phyloP scores from a whole-genome alignment of 2,888 invertebrate genomes.

The Zaprionus obscuricornis region DNA sequence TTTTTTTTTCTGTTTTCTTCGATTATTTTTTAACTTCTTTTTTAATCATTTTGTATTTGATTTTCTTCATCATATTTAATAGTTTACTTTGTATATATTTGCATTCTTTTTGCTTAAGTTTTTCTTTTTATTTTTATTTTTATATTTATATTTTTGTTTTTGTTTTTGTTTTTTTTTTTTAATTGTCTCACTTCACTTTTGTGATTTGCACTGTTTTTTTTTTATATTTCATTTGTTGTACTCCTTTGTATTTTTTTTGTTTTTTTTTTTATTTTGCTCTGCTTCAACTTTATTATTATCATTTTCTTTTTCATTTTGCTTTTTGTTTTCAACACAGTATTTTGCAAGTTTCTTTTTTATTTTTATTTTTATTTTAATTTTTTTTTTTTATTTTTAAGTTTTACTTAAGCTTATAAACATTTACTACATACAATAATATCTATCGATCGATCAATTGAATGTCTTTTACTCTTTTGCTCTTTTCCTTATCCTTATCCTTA shows the following conservation, averaged over 20 bases:
- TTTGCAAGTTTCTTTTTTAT: constrained; percentile 19
- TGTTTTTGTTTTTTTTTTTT: constrained; percentile 6
- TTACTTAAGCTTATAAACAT: too few relatives aligned
- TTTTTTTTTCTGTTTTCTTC: background rate
- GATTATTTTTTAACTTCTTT: constrained; percentile 5
- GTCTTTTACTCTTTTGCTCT: background rate
- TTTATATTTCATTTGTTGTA: background rate
- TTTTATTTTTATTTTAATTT: constrained; percentile 32
- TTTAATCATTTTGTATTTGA: constrained; percentile 14
- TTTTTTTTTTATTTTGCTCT: background rate
- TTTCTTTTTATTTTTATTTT: constrained; percentile 21
- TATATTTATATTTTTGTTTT: background rate
- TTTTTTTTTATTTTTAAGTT: constrained; percentile 25
- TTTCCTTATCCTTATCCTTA: constrained; percentile 16
- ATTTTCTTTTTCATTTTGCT: background rate
- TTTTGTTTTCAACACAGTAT: background rate
- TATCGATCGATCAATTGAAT: too few relatives aligned
- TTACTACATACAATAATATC: too few relatives aligned
- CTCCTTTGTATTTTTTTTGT: background rate
- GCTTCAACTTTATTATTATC: background rate
- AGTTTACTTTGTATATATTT: constrained; percentile 4
- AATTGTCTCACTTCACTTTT: constrained; percentile 35
- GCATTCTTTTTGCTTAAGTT: constrained; percentile 7
- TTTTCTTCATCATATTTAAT: constrained; percentile 1
- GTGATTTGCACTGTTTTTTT: constrained; percentile 17